Evolutionary conservation across 2,888 invertebrate genomes (phyloP).

Genomic region (Galerucella nymphaeae): DNA sequence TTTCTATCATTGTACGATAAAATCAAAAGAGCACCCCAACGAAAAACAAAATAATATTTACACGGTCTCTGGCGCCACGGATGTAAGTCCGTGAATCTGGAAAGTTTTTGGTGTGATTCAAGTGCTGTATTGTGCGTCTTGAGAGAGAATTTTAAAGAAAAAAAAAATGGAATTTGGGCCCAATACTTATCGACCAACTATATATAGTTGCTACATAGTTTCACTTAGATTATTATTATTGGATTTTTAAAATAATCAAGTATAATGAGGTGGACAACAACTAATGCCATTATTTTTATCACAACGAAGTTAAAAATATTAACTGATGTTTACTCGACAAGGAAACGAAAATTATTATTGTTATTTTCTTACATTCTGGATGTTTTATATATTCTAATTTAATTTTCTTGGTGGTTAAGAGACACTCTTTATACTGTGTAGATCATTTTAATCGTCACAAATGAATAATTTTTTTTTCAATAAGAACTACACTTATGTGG

Average conservation of each 20-base stretch:
- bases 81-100: slow-evolving; percentile 13
- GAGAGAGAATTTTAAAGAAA: not conserved
- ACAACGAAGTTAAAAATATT: no score
- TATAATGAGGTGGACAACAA: no score
- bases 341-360: no score
- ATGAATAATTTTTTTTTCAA: no score
- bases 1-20: slow-evolving; percentile 67
- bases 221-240: not conserved
- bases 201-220: not conserved
- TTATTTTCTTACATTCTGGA: no score
- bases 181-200: slow-evolving; percentile 5
- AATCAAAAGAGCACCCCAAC: slow-evolving; percentile 50
- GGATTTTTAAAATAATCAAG: not conserved
- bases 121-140: slow-evolving; percentile 9
- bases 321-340: no score
- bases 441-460: no score
- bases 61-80: slow-evolving; percentile 54
- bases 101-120: slow-evolving; percentile 6
- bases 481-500: no score
- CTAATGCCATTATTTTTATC: no score
- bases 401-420: no score
- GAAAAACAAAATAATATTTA: slow-evolving; percentile 57
- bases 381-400: no score
- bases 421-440: no score
- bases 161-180: not conserved